phyloP scores from a whole-genome alignment of 2,113 vertebrate genomes.

The Toxotes chatareus region DNA sequence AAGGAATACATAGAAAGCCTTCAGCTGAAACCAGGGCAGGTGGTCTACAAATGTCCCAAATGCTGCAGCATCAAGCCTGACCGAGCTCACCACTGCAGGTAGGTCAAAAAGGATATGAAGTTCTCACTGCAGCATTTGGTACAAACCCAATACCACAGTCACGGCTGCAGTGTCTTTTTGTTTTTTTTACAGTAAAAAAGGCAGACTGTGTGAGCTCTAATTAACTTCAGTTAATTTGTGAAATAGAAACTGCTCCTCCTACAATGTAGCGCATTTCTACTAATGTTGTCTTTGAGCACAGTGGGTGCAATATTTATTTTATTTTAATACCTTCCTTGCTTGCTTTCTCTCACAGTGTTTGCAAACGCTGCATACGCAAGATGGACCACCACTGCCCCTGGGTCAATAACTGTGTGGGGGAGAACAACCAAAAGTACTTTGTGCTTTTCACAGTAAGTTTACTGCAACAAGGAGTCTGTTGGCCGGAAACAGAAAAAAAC shows the following conservation, averaged over 20 bases:
- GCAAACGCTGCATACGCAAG: conserved; percentile 97
- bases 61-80: conserved; percentile 99
- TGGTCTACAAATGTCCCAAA: conserved; percentile 99
- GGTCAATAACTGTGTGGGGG: conserved; percentile 99
- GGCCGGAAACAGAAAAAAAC: no score
- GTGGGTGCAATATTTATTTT: not conserved
- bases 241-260: not conserved
- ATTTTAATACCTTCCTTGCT: not conserved
- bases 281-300: not conserved
- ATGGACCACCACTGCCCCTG: conserved; percentile 99
- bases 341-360: conserved; percentile 86
- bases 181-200: not conserved
- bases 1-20: conserved; percentile 99
- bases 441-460: conserved; percentile 98
- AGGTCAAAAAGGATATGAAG: conserved; percentile 22
- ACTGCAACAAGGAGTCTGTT: not conserved
- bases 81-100: conserved; percentile 99
- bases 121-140: not conserved
- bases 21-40: conserved; percentile 97
- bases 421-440: conserved; percentile 99
- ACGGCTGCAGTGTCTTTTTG: not conserved
- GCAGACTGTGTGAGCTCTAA: not conserved
- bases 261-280: not conserved
- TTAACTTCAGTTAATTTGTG: not conserved
- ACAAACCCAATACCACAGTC: not conserved